These are phyloP conservation scores for Boloria selene DNA, from an alignment of 2,888 invertebrate genomes.

Conservation along the genomic window DNA sequence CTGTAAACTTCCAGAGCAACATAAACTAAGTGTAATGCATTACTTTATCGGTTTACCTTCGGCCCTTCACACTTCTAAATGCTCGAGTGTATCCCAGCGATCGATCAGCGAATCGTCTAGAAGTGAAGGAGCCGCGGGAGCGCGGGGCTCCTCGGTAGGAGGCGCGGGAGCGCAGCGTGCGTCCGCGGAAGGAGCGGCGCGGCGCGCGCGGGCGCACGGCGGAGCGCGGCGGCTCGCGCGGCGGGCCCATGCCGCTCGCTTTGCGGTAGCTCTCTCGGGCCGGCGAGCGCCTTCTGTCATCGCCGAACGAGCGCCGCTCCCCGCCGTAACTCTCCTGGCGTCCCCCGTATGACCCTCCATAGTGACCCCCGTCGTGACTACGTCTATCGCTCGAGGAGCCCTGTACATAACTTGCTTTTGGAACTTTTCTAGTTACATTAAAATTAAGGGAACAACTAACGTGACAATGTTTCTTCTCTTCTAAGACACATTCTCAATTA, in stretches of 20 bases:
- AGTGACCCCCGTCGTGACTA: constrained; percentile 82
- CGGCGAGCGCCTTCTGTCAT: constrained; percentile 82
- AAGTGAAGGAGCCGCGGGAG: constrained; percentile 73
- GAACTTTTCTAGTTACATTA: constrained; percentile 53
- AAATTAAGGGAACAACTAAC: constrained; percentile 32
- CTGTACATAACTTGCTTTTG: constrained; percentile 78
- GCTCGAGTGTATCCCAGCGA: constrained; percentile 71
- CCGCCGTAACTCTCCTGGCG: constrained; percentile 81
- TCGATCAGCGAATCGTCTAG: constrained; percentile 68
- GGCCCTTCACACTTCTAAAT: constrained; percentile 73
- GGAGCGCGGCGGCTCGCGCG: constrained; percentile 66
- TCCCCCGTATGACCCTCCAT: constrained; percentile 78
- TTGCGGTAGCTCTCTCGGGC: constrained; percentile 76
- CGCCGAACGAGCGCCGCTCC: constrained; percentile 76
- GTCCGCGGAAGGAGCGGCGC: constrained; percentile 80
- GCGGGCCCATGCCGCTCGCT: constrained; percentile 76
- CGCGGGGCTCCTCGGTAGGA: constrained; percentile 80
- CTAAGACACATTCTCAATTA: not conserved
- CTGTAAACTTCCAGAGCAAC: constrained; percentile 32
- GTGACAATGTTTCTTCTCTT: constrained; percentile 3
- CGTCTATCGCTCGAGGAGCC: constrained; percentile 80
- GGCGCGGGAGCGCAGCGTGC: constrained; percentile 80
- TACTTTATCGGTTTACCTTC: constrained; percentile 75
- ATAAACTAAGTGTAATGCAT: constrained; percentile 51
- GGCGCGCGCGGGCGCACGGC: constrained; percentile 74